Base-by-base conservation (phyloP, 1,140 invertebrate genomes). In the Drosophila arizonae region DNA sequence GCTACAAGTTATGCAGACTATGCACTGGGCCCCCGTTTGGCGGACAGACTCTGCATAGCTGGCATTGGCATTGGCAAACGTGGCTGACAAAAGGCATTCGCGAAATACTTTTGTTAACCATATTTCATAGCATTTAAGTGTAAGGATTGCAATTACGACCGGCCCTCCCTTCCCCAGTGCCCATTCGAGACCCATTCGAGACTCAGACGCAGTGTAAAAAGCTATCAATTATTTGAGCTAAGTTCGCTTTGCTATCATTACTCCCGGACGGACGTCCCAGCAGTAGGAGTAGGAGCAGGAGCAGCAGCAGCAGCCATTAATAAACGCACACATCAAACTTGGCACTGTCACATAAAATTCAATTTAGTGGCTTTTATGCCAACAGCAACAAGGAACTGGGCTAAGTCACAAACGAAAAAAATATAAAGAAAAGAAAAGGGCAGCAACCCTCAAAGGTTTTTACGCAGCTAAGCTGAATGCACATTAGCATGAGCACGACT, bases 291-390 rank as follows among this genome's bases (percentile, higher is more conserved):
- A 76, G 56, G 21, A 24, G 21, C 3, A 24, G 21, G 72, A 72
- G 62, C 68, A 79, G 56, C 77, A 72, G 56, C 77, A 72, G 62
- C 68, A 79, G 56, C 72, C 82, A 88, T 87, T 87, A 87, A 87
- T 88, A 87, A 87, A 72, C 63, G 79, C 84, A 86, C 79, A 82
- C 82, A 87, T 86, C 79, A 86, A 86, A 86, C 79, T 73, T 86
- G 78, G 63, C 77, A 72, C 65, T 74, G 81, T 79, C 78, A 81
- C 82, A 86, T 86, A 82, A 86, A 86, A 87, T 86, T 86, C 82
- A 86, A 86, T 86, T 86, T 87, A 79, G 82, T 81, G 81, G 58
- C 72, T 70, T 74, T 74, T 64, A 70, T 70, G 67, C 54, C n/a
- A 61, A 30, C 61, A 36, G 13, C 26, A 65, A 21, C 60, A 64